Evolutionary conservation across 2,888 invertebrate species (phyloP), one percentile per base, ranked within the genome.

Genomic region (Leistus spinibarbis): DNA sequence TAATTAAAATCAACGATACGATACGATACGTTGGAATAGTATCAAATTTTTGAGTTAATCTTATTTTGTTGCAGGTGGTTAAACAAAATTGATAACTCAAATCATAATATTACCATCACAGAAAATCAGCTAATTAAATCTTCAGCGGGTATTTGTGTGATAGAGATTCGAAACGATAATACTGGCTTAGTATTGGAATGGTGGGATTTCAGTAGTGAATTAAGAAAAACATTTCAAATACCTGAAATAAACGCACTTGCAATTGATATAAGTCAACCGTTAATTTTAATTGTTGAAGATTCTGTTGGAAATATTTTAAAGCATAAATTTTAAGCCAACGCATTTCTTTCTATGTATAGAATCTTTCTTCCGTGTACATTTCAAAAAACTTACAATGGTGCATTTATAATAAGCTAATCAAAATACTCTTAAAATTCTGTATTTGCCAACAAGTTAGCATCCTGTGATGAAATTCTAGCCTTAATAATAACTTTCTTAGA

Each of bases 261-360:
- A 83, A 86, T 85, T 74, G 87, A 85, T 84, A 86, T 86, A 76
- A 73, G 20, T 20, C 17, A 54, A 13, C 65, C 62, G 4, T 83
- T 89, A 71, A 89, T 88, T 57, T 87, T 92, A 80, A 88, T 91
- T 73, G 90, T 90, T 53, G 90, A 91, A 84, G 91, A 92, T 81
- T 89, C 90, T 78, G 84, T 88, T 79, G 92, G 92, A 79, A 90
- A 90, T 82, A 88, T 91, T 78, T 85, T 92, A 76, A 91, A 91
- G 17, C 60, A 53, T 40, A 73, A 67, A 22, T 62, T 73, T 22
- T 67, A 57, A 66, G 5, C 7, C n/a, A 40, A 0, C 40, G 13
- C 40, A 40, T 10, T 13, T 40, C 40, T 40, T n/a, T n/a, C n/a
- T n/a, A n/a, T n/a, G n/a, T n/a, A 40, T 40, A 40, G 40, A n/a